phyloP scores from a whole-genome alignment of 2,113 vertebrate genomes.

The Sigmodon hispidus region DNA sequence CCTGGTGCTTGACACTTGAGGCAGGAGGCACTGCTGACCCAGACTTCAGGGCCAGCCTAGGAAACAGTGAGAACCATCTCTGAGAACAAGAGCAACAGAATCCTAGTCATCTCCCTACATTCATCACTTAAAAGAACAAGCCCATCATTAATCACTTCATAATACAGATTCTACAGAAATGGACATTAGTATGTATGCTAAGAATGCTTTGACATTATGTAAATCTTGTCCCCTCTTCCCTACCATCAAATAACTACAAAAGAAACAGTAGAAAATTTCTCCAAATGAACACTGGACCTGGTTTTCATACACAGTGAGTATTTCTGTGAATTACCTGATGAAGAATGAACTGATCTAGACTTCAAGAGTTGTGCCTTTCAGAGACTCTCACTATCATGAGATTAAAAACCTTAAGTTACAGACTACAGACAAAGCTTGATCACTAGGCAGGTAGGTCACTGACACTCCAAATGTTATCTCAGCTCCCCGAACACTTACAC shows the following conservation, averaged over 20 bases:
- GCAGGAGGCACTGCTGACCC: neutral
- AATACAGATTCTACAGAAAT: neutral
- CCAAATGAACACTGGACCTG: conserved; percentile 28
- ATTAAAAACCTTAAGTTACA: neutral
- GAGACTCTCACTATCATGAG: conserved; percentile 21
- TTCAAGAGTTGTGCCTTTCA: conserved; percentile 27
- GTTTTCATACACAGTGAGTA: conserved; percentile 19
- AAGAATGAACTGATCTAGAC: conserved; percentile 41
- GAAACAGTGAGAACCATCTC: neutral
- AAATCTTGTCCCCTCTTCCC: neutral
- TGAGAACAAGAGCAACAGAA: neutral
- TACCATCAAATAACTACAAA: neutral
- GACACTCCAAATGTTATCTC: neutral
- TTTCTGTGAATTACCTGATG: conserved; percentile 38
- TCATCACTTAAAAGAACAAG: neutral
- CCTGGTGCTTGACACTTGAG: neutral
- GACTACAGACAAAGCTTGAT: neutral
- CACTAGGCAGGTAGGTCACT: neutral
- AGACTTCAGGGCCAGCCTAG: neutral
- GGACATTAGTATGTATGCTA: conserved; percentile 42
- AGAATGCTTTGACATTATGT: conserved; percentile 10
- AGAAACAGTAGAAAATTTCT: conserved; percentile 5
- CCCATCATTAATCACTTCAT: neutral
- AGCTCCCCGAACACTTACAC: neutral
- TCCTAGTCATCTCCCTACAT: neutral